These are phyloP conservation scores for Gambusia yucatana DNA, from an alignment of 2,797 vertebrate genomes.

Conservation along the genomic window DNA sequence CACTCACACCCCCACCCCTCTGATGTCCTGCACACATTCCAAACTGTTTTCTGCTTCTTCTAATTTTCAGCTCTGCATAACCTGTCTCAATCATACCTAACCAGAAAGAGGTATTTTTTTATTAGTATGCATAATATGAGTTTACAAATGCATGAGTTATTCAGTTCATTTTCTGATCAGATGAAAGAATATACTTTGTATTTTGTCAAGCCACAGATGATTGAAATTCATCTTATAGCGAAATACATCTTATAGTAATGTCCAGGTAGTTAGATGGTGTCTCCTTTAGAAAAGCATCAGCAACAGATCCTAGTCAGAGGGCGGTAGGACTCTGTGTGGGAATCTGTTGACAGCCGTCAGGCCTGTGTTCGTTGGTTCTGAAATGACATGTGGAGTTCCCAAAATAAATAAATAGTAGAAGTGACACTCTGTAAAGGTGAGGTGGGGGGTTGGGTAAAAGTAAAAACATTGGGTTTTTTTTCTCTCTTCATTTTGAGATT, in stretches of 20 bases:
- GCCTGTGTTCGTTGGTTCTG: constrained; percentile 61
- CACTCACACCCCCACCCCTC: constrained; percentile 32
- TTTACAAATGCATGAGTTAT: not conserved
- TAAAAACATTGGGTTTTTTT: not conserved
- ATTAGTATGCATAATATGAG: not conserved
- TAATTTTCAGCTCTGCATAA: constrained; percentile 29
- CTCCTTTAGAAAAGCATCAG: not conserved
- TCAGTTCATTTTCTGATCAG: not conserved
- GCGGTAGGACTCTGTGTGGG: constrained; percentile 58
- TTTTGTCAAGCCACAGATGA: not conserved
- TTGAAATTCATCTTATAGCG: not conserved
- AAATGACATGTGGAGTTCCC: constrained; percentile 64
- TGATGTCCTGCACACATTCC: constrained; percentile 72
- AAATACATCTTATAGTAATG: not conserved
- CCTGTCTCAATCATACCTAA: constrained; percentile 30
- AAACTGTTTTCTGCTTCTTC: constrained; percentile 44
- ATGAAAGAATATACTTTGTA: not conserved
- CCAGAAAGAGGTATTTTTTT: constrained; percentile 8
- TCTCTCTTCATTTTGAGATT: constrained; percentile 24
- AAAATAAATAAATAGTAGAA: constrained; percentile 76
- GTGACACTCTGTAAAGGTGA: constrained; percentile 39
- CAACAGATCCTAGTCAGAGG: not conserved
- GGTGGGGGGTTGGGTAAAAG: constrained; percentile 13
- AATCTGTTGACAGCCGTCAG: constrained; percentile 78
- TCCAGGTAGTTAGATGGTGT: not conserved